Evolutionary conservation across 2,113 vertebrate genomes (phyloP).

Genomic region (Meleagris gallopavo): DNA sequence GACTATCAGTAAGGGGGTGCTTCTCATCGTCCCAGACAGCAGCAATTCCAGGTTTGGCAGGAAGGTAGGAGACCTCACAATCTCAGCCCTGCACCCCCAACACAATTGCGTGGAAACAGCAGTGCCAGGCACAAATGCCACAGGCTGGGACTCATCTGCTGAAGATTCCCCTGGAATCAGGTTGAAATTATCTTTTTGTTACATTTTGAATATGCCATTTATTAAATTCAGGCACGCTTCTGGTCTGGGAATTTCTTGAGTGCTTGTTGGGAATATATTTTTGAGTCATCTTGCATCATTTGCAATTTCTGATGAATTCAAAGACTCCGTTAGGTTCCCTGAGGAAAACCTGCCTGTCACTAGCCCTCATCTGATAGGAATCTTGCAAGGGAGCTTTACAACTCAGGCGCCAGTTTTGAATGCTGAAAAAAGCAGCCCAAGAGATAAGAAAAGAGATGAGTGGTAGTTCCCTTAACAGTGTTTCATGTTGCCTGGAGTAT

Average conservation of each 20-base stretch:
- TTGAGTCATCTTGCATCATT: not conserved
- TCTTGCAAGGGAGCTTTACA: not conserved
- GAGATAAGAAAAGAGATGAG: constrained; percentile 42
- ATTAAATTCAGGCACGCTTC: not conserved
- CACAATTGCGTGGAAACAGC: not conserved
- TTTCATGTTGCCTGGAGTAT: not conserved
- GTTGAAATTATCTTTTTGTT: not conserved
- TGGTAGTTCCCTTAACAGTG: not conserved
- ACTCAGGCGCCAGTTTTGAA: not conserved
- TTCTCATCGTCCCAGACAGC: not conserved
- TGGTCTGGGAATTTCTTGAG: not conserved
- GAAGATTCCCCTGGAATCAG: not conserved
- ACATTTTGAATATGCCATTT: not conserved
- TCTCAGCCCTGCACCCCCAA: not conserved
- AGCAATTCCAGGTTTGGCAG: not conserved
- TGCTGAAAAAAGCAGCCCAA: constrained; percentile 6
- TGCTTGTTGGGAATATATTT: not conserved
- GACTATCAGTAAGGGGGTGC: fast-evolving
- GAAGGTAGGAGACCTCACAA: not conserved
- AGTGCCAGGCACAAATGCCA: not conserved
- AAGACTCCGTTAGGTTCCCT: not conserved
- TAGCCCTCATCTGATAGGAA: constrained; percentile 1
- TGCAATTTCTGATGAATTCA: constrained; percentile 34
- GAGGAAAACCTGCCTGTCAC: constrained; percentile 32
- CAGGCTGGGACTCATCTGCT: not conserved